These are phyloP conservation scores for Chiloscyllium punctatum DNA, from an alignment of 2,797 vertebrate species.

Conservation along the genomic window DNA sequence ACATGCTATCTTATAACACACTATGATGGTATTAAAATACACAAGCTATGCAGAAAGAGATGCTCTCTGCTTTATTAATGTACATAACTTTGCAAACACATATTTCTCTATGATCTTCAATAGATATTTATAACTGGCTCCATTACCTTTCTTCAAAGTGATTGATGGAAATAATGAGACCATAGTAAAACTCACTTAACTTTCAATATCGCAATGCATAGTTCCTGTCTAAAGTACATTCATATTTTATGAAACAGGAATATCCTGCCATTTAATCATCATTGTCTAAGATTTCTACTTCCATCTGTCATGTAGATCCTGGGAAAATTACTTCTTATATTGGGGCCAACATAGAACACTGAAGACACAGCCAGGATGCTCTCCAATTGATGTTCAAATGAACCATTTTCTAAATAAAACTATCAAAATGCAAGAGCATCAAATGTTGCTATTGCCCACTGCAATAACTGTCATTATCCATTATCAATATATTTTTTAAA, in stretches of 20 bases:
- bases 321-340: conserved; percentile 3
- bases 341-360: conserved; percentile 46
- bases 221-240: conserved; percentile 20
- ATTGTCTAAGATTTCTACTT: not conserved
- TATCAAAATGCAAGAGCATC: conserved; percentile 48
- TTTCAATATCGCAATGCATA: conserved; percentile 24
- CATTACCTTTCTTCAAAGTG: conserved; percentile 7
- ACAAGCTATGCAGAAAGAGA: not conserved
- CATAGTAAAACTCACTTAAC: conserved; percentile 34
- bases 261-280: conserved; percentile 33
- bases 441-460: conserved; percentile 46
- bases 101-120: not conserved
- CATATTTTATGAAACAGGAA: conserved; percentile 12
- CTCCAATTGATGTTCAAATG: conserved; percentile 56
- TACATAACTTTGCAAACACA: not conserved
- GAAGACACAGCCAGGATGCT: conserved; percentile 45
- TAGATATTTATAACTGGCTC: conserved; percentile 10
- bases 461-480: conserved; percentile 54
- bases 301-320: conserved; percentile 18
- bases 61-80: conserved; percentile 20
- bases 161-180: conserved; percentile 27
- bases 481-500: conserved; percentile 50
- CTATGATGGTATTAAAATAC: not conserved
- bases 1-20: not conserved
- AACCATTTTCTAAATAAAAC: conserved; percentile 40